Base-by-base conservation (phyloP, 2,113 vertebrate genomes). In the Ammodytes dubius region DNA sequence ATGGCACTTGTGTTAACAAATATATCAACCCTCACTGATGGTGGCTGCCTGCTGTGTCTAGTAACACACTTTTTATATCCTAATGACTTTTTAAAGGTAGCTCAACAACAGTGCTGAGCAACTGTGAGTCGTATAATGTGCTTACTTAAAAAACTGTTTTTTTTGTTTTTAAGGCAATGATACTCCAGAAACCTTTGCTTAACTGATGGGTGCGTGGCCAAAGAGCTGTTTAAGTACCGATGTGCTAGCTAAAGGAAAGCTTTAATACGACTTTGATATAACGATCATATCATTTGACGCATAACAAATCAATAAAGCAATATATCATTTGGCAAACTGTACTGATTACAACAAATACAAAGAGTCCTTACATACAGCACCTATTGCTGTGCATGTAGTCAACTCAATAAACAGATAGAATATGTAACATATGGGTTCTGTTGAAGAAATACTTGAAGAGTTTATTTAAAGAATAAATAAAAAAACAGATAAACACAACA, bases 1-100 rank as follows among this genome's bases (percentile, higher is more conserved):
- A 95, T 90, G 91, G 91, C 79, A 90, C 82, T 89, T 88, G 89
- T 76, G 86, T 91, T 91, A 80, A 89, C 91, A 93, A 92, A 94
- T 94, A 91, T 83, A 94, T 94, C 87, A 92, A 83, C 75, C 68
- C 80, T 84, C 82, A 61, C 78, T 82, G 90, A 79, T 86, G 86
- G 90, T 82, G 78, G 86, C 63, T 43, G 72, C 91, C 89, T 86
- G 91, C 92, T 88, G 88, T 68, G 89, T 63, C 84, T 86, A 82
- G 70, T 93, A 91, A 91, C 79, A 89, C 80, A 89, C 91, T 85
- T 92, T 92, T 81, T 77, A 91, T 90, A 81, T 90, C 83, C 77
- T 91, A 89, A 94, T 92, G 77, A 91, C 84, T 89, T 94, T 92
- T 88, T 86, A 90, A 94, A 94, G 82, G 89, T 91, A 79, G 60